Conservation (phyloP, 2,888 invertebrate genomes). For the Mactromeris polynyma region DNA sequence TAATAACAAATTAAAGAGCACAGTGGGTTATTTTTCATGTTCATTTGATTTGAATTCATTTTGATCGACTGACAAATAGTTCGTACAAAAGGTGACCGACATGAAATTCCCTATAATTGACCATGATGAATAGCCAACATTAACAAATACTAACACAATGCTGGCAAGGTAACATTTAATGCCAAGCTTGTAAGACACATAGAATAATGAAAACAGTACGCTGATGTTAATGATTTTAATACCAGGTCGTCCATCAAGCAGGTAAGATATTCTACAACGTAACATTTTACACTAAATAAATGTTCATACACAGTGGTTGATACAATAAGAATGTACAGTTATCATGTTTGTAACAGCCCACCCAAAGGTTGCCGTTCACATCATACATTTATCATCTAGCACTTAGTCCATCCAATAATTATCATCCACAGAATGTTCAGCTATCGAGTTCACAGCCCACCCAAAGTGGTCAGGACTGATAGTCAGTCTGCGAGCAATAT, state of each 20-base stretch:
- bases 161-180: slow-evolving; percentile 10
- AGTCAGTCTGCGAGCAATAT: no score
- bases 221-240: not conserved
- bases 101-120: slow-evolving; percentile 44
- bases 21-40: slow-evolving; percentile 56
- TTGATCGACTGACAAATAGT: slow-evolving; percentile 49
- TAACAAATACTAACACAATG: not conserved
- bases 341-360: no score
- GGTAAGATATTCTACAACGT: no score
- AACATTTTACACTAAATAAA: no score
- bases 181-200: not conserved
- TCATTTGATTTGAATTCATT: slow-evolving; percentile 51
- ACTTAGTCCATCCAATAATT: no score
- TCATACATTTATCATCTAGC: no score
- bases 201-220: not conserved
- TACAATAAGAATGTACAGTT: no score
- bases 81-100: slow-evolving; percentile 40
- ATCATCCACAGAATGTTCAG: no score
- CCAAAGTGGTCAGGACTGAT: no score
- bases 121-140: slow-evolving; percentile 53
- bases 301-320: no score
- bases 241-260: not conserved
- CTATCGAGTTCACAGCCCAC: no score
- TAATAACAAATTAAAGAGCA: slow-evolving; percentile 58
- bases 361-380: no score